These are phyloP conservation scores for Parapristionchus giblindavisi DNA, from an alignment of 2,888 invertebrate species.

Conservation along the genomic window DNA sequence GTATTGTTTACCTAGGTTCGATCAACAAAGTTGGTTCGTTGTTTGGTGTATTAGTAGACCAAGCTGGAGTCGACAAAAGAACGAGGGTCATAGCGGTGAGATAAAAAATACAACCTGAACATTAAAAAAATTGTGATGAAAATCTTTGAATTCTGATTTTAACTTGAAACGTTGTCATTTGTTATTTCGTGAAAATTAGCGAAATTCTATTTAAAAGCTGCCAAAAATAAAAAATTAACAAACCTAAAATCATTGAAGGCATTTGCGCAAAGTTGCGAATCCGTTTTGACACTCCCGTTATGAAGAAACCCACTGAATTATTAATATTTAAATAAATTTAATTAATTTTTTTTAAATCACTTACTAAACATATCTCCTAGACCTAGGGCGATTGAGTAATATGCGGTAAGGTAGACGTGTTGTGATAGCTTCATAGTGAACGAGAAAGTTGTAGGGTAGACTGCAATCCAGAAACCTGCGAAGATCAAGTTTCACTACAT, in stretches of 20 bases:
- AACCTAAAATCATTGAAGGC: conserved; percentile 3
- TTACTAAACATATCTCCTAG: conserved; percentile 28
- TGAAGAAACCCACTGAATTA: conserved; percentile 32
- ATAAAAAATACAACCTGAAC: neutral
- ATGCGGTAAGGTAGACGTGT: conserved; percentile 18
- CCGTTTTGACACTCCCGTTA: conserved; percentile 1
- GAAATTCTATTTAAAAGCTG: neutral
- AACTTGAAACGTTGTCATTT: too few species aligned
- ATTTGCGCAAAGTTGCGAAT: conserved; percentile 19
- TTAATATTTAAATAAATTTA: neutral
- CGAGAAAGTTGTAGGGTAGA: conserved; percentile 26
- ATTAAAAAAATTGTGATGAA: neutral
- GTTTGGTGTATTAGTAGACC: conserved; percentile 26
- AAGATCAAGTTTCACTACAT: neutral
- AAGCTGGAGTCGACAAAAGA: conserved; percentile 16
- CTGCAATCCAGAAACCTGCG: conserved; percentile 34
- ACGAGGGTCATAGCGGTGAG: neutral
- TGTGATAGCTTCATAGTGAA: conserved; percentile 13
- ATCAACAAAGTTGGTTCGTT: conserved; percentile 5
- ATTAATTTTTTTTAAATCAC: neutral
- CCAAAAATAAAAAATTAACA: neutral
- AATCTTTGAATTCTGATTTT: too few species aligned
- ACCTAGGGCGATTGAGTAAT: conserved; percentile 13
- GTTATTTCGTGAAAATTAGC: neutral
- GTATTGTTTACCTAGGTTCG: conserved; percentile 10